Evolutionary conservation across 2,888 invertebrate species (phyloP), one percentile per base, ranked within the genome.

Genomic region (Antheraea yamamai): DNA sequence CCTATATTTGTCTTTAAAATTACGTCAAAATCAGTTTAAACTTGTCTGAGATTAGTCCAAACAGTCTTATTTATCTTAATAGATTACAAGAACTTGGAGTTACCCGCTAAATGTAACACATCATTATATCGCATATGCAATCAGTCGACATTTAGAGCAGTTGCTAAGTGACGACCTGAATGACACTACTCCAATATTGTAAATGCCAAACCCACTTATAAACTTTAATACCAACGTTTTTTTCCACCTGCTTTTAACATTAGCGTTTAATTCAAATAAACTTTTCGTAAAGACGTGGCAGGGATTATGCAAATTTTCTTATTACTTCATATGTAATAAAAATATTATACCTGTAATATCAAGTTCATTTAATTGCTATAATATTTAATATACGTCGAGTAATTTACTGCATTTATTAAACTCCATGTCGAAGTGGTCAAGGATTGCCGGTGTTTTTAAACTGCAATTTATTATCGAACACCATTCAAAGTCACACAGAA

Each of bases 401-500:
- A 18, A 61, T 72, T 75, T 71, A 74, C 58, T 12, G 71, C 58
- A 58, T 70, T 58, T 73, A 75, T 70, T 55, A 68, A 73, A 73
- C 68, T 68, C 73, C 10, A 39, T 39, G 39, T 70, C 73, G 68
- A 58, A 30, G 71, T 74, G 73, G 74, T 76, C 76, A 76, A 76
- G 76, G 76, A 71, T 64, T 72, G 72, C 74, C 14, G 26, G 75
- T 64, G 64, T 52, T 64, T 74, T 74, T 74, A 66, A 66, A 26
- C 26, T 23, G 26, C 26, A 1, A 64, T 64, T 64, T 23, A 64
- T 12, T 8, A 23, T 26, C 26, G 26, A 66, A 66, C 14, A 7
- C 30, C 12, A 66, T 16, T 30, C 30, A 66, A 16, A 14, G 26
- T 16, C 64, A 66, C 30, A 30, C 16, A 20, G 4, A 30, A 61